A percentile compares a stretch with the other conserved stretches of the same genome.
Conservation (phyloP, 2,113 vertebrate genomes). For the Diadophis punctatus region DNA sequence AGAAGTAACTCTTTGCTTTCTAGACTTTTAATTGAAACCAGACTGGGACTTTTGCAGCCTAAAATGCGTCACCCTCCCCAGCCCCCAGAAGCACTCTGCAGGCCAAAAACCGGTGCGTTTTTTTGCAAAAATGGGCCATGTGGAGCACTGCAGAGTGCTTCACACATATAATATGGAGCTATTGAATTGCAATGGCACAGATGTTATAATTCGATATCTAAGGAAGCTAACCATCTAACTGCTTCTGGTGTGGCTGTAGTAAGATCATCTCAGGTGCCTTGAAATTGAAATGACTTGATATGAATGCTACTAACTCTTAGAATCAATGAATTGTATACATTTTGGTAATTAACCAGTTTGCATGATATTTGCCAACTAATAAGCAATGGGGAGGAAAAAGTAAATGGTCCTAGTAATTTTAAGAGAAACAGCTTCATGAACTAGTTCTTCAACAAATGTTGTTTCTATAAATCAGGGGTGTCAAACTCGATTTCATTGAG, state of each 20-base stretch:
- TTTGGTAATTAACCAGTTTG: neutral
- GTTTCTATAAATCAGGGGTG: neutral
- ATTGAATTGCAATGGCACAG: neutral
- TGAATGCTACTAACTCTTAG: neutral
- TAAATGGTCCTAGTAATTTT: neutral
- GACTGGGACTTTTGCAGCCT: constrained; percentile 40
- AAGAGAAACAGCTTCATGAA: neutral
- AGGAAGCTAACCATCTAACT: neutral
- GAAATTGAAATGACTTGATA: neutral
- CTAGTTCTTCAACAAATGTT: neutral
- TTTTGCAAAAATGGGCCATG: no score
- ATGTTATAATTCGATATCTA: neutral
- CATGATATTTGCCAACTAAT: neutral
- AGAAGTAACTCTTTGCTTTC: constrained; percentile 40
- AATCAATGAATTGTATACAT: neutral
- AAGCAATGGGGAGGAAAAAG: neutral
- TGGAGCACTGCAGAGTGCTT: no score
- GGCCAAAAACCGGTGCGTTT: no score
- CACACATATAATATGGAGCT: neutral
- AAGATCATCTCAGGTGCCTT: neutral
- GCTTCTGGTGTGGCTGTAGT: neutral
- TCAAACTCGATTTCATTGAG: no score
- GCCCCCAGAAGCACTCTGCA: no score
- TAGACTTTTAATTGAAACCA: constrained; percentile 62
- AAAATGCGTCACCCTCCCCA: no score